Conservation (phyloP, 2,113 vertebrate genomes). For the Columba livia region DNA sequence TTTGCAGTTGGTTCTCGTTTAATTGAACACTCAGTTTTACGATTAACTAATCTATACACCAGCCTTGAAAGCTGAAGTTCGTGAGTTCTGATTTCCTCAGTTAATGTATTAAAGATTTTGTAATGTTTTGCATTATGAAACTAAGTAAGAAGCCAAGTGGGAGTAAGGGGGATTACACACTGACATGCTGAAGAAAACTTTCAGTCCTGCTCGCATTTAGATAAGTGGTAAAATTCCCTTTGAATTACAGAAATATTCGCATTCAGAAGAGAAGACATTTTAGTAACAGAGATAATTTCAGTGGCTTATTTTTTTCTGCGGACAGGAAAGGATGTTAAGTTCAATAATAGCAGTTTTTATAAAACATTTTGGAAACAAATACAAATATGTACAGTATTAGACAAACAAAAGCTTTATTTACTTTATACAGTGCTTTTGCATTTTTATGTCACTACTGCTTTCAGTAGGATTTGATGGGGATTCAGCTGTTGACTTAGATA, state of each 20-base stretch:
- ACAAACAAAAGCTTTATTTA: constrained; percentile 53
- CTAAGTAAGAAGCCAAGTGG: not conserved
- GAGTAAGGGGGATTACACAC: not conserved
- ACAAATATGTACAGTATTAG: constrained; percentile 31
- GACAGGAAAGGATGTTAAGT: constrained; percentile 27
- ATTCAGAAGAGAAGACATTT: not conserved
- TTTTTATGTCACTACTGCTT: constrained; percentile 69
- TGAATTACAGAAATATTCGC: not conserved
- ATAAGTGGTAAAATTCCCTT: not conserved
- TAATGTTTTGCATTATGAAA: not conserved
- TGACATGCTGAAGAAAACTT: not conserved
- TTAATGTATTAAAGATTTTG: not conserved
- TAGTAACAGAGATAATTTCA: not conserved
- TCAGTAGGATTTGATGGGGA: constrained; percentile 56
- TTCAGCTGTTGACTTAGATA: constrained; percentile 31
- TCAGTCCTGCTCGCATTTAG: not conserved
- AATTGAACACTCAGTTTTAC: not conserved
- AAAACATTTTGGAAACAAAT: constrained; percentile 68
- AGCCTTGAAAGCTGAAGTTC: not conserved
- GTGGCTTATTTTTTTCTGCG: constrained; percentile 45
- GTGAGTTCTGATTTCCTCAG: not conserved
- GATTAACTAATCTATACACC: not conserved
- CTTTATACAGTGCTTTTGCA: constrained; percentile 64
- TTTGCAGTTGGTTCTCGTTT: not conserved
- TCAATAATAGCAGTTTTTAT: constrained; percentile 63